A percentile compares a stretch with the other conserved stretches of the same genome.
Evolutionary conservation across 2,113 vertebrate genomes (phyloP).

Genomic region (Myotis lucifugus): DNA sequence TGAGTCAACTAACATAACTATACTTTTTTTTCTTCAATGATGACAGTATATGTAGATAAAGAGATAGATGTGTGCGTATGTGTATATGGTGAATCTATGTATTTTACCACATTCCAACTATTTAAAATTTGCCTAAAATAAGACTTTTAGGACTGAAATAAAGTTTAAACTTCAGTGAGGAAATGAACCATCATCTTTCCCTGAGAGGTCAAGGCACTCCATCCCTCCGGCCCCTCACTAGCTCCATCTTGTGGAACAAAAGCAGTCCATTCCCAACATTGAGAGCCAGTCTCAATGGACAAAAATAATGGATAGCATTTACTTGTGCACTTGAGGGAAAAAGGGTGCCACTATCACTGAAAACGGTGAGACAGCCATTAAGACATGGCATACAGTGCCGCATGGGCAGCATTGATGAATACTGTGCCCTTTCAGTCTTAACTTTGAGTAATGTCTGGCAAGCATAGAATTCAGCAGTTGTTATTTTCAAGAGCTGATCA

Average conservation of each 20-base stretch:
- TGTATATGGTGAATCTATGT: neutral
- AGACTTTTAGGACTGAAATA: neutral
- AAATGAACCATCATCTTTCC: neutral
- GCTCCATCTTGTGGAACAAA: neutral
- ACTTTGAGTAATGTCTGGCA: neutral
- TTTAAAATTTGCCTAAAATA: neutral
- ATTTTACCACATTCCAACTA: neutral
- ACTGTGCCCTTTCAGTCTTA: slow-evolving; percentile 7
- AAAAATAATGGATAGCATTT: rapidly evolving
- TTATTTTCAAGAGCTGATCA: neutral
- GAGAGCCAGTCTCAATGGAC: neutral
- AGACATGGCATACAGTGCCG: rapidly evolving
- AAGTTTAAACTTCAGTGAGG: neutral
- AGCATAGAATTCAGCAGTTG: neutral
- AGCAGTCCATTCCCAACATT: rapidly evolving
- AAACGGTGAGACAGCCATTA: neutral
- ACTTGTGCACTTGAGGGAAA: neutral
- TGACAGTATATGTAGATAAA: neutral
- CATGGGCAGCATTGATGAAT: neutral
- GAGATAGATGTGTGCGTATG: neutral
- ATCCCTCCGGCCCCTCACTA: rapidly evolving
- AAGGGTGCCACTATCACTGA: neutral
- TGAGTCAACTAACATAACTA: neutral
- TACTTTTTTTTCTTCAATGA: neutral
- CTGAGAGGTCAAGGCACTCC: neutral